These are phyloP conservation scores for Chelon auratus DNA, from an alignment of 2,797 vertebrate species.

Conservation along the genomic window DNA sequence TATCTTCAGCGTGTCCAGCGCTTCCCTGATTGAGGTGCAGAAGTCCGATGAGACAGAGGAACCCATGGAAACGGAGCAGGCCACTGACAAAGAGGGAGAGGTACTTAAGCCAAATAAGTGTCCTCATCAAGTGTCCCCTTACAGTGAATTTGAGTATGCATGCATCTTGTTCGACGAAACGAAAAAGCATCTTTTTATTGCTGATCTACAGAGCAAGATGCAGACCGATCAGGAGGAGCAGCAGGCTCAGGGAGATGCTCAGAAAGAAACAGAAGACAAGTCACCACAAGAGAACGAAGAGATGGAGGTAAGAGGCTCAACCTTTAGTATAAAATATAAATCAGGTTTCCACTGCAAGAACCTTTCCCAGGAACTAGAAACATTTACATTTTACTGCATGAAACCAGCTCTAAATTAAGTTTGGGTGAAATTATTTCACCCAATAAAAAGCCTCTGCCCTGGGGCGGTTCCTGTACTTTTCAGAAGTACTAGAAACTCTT, in stretches of 20 bases:
- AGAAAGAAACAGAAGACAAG: conserved; percentile 87
- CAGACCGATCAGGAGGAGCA: conserved; percentile 94
- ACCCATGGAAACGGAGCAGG: conserved; percentile 95
- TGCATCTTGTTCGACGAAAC: neutral
- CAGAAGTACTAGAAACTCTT: too few relatives aligned
- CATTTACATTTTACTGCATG: too few relatives aligned
- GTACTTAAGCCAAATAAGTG: conserved; percentile 67
- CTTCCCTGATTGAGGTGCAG: conserved; percentile 94
- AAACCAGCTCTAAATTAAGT: too few relatives aligned
- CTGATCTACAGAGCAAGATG: conserved; percentile 88
- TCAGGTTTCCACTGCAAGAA: too few relatives aligned
- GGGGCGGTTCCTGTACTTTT: too few relatives aligned
- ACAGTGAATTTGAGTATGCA: neutral
- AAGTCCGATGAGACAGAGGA: conserved; percentile 94
- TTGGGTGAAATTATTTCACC: too few relatives aligned
- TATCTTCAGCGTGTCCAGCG: conserved; percentile 96
- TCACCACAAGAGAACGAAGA: conserved; percentile 91
- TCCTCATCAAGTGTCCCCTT: neutral
- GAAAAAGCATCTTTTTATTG: neutral
- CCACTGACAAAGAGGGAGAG: conserved; percentile 91
- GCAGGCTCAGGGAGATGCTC: conserved; percentile 83
- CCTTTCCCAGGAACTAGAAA: too few relatives aligned
- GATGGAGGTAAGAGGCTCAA: conserved; percentile 90
- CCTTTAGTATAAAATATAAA: neutral
- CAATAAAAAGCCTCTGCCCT: too few relatives aligned